Conservation (phyloP, 1,140 invertebrate genomes). For the Chironomus tepperi region DNA sequence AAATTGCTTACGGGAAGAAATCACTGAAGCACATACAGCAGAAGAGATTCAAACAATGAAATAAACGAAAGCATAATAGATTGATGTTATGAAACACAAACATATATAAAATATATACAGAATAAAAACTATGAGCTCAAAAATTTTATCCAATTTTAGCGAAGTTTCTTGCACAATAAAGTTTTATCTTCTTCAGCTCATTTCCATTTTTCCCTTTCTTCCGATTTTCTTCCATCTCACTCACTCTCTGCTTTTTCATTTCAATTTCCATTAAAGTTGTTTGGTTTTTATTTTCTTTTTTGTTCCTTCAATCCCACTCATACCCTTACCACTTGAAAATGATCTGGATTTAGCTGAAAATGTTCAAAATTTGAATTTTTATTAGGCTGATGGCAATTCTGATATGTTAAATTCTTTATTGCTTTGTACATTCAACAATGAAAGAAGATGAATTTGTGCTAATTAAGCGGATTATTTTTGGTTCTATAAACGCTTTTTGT, state of each 20-base stretch:
- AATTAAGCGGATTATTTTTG: too few species aligned
- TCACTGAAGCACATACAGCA: background rate
- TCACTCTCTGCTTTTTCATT: background rate
- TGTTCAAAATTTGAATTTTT: too few species aligned
- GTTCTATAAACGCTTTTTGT: too few species aligned
- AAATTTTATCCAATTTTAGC: background rate
- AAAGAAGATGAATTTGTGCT: too few species aligned
- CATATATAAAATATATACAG: background rate
- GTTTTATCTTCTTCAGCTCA: background rate
- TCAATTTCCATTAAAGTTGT: conserved; percentile 3
- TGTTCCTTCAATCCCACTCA: too few species aligned
- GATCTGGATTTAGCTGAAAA: too few species aligned
- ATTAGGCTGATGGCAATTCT: too few species aligned
- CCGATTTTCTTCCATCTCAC: too few species aligned
- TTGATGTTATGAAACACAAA: background rate
- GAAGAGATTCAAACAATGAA: background rate
- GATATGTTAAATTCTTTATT: too few species aligned
- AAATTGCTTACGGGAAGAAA: background rate
- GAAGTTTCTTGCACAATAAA: conserved; percentile 7
- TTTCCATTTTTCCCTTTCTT: too few species aligned
- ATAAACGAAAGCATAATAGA: background rate
- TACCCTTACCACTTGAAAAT: too few species aligned
- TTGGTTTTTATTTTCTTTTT: background rate
- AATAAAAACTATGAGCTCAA: background rate
- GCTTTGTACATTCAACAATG: too few species aligned